Base-by-base conservation (phyloP, 1,140 invertebrate species). In the Ips nitidus region DNA sequence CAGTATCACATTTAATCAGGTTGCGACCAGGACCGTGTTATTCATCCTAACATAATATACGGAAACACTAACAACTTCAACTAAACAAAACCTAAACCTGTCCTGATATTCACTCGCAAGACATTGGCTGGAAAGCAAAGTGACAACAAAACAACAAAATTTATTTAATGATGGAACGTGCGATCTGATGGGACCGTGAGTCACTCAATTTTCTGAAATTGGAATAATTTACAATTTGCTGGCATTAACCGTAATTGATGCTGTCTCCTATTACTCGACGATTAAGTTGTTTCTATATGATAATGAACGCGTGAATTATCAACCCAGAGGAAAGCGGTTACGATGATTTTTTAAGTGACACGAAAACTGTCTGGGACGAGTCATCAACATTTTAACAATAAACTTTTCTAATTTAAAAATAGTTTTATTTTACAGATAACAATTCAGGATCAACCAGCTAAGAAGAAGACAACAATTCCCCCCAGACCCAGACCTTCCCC, bases 141-240 rank as follows among this genome's bases (percentile, higher is more conserved):
- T 59, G 41, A 40, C 64, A 40, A 58, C 64, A 58, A 66, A 57
- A 66, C 64, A 66, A 8, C 45, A 50, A 50, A 6, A 66, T 41
- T 66, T 41, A 52, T 52, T 57, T 67, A 67, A 67, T 67, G 66
- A 67, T 67, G 66, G 66, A 58, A 66, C 66, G 66, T 60, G 66
- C 57, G 57, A 67, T 43, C 57, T 42, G 40, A 67, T 59, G 56
- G 22, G 3, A n/a, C 56, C 40, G 39, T 60, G 55, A 67, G 22
- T 66, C 63, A 66, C 53, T 52, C 66, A 67, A 67, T 67, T 67
- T 60, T 59, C 39, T 60, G 66, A 60, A 67, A 67, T 67, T 67
- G 57, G 56, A 67, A 67, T 67, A 67, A 67, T 56, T 67, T 56
- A 59, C 55, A 67, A 67, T 67, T 67, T 43, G 37, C 41, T 52